A percentile compares a stretch with the other conserved stretches of the same genome.
Conservation (phyloP, 2,113 vertebrate species). For the Petaurus breviceps region DNA sequence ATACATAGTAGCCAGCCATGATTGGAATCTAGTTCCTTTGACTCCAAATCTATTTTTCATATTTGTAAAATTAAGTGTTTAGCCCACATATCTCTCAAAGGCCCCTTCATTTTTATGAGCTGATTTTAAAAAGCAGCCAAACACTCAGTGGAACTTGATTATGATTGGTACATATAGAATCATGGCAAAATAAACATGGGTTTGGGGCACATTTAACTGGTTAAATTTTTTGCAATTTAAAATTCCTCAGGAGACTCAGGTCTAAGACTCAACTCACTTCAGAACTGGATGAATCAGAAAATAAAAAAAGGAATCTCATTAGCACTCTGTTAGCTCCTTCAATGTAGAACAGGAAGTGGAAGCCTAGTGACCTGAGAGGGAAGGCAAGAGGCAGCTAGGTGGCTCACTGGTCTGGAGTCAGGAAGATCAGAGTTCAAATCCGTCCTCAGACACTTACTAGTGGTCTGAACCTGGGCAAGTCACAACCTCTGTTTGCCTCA, state of each 20-base stretch:
- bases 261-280: slow-evolving; percentile 62
- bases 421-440: not conserved
- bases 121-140: not conserved
- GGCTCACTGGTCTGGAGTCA: not conserved
- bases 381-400: not conserved
- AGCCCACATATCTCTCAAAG: not conserved
- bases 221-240: slow-evolving; percentile 72
- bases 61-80: not conserved
- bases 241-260: slow-evolving; percentile 56
- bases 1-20: too few relatives aligned
- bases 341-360: not conserved
- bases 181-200: not conserved
- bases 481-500: not conserved
- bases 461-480: too few relatives aligned
- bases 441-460: not conserved
- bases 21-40: not conserved
- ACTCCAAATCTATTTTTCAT: too few relatives aligned
- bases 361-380: not conserved
- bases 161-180: not conserved
- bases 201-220: slow-evolving; percentile 60
- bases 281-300: slow-evolving; percentile 37
- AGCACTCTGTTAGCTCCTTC: slow-evolving; percentile 68
- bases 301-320: slow-evolving; percentile 47
- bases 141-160: not conserved
- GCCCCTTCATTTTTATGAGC: not conserved